Base-by-base conservation (phyloP, 2,113 vertebrate genomes). In the Dermatemys mawii region DNA sequence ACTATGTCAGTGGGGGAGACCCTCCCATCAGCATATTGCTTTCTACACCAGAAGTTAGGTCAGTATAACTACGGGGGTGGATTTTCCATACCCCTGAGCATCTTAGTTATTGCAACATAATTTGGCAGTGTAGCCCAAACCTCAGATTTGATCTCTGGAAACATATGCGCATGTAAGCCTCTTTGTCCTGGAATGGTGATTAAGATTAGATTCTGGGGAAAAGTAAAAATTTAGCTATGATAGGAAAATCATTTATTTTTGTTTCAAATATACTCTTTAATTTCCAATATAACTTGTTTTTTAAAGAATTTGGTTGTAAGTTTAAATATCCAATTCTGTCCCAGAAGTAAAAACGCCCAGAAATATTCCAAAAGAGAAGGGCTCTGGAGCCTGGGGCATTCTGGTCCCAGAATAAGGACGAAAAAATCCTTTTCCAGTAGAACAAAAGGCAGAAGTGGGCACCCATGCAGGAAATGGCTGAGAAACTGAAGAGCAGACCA, bases 201-300 rank as follows among this genome's bases (percentile, higher is more conserved):
- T 35, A 14, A 93, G 92, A 24, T 90, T 91, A 26, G 53, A 57
- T 91, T 78, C 57, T 51, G 92, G 46, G 48, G 27, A 32, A 91
- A 90, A 83, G 89, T 46, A 85, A 81, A 75, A 75, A 82, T 81
- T 17, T 60, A 49, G 63, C 88, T 85, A 83, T 10, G 11, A 81
- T 73, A 93, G 55, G 5, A 26, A 81, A 92, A 91, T 0, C 75
- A 88, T 84, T 89, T 70, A 48, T 10, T 86, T 85, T 75, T 85
- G 92, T 92, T 32, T 83, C 91, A 91, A 46, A 50, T 91, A 93
- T 86, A 78, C 80, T 86, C 44, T 80, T 91, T 41, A 92, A 93
- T 50, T 90, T 91, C 67, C 86, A 82, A 78, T 54, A 83, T 53
- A 53, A 9, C 78, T 11, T 81, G 60, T 88, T 48, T 88, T 94